These are phyloP conservation scores for Cichlasoma orientale DNA, from an alignment of 2,797 vertebrate genomes.

Conservation along the genomic window DNA sequence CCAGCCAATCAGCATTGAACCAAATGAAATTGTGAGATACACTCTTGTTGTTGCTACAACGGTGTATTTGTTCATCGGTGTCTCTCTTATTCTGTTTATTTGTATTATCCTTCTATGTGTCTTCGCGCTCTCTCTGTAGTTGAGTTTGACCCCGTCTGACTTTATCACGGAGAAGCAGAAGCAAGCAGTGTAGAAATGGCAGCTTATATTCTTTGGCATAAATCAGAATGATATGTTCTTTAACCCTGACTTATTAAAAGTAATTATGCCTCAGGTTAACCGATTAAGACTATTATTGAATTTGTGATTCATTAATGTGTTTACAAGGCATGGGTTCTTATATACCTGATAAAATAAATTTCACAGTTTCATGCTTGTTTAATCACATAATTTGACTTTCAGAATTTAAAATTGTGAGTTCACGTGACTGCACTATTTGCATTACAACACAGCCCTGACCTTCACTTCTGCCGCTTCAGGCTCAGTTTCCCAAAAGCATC, in stretches of 20 bases:
- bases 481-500: neutral
- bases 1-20: neutral
- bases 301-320: neutral
- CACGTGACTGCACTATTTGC: neutral
- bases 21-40: neutral
- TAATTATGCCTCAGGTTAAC: neutral
- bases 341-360: too few relatives aligned
- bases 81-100: neutral
- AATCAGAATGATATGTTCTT: neutral
- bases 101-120: too few relatives aligned
- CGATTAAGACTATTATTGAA: neutral
- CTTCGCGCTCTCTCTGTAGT: too few relatives aligned
- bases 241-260: neutral
- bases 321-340: neutral
- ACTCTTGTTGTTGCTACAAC: neutral
- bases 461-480: neutral
- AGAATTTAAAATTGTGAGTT: neutral
- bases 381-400: neutral
- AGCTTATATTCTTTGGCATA: neutral
- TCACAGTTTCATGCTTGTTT: accelerated
- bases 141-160: too few relatives aligned
- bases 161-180: neutral
- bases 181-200: neutral
- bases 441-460: slow-evolving; percentile 23
- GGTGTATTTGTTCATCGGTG: too few relatives aligned